Evolutionary conservation across 30 jellyfish, hydroid and myxozoan species (phyloP).

Genomic region (Sanderia malayensis): DNA sequence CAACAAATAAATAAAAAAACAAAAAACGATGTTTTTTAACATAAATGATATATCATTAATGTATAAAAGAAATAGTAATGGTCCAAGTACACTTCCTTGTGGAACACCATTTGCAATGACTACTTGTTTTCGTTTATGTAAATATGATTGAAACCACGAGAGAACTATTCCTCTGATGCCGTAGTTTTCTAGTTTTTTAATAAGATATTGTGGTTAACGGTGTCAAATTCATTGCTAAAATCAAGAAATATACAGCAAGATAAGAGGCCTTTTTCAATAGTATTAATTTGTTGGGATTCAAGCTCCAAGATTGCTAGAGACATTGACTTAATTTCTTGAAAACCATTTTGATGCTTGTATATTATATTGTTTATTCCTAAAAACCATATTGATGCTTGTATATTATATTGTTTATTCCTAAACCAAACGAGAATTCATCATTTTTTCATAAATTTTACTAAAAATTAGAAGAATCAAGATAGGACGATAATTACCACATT

Average conservation of each 20-base stretch:
- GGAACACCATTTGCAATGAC: too few species aligned
- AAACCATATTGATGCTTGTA: constrained; percentile 32
- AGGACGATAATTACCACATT: constrained; percentile 14
- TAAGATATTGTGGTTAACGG: constrained; percentile 4
- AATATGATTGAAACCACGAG: constrained; percentile 4
- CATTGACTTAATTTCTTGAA: background rate
- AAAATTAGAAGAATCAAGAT: background rate
- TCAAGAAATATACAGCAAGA: background rate
- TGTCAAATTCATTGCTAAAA: background rate
- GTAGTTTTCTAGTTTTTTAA: constrained; percentile 19
- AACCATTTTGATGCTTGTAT: constrained; percentile 27
- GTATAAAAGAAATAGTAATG: too few species aligned
- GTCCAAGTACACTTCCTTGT: too few species aligned
- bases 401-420: too few species aligned
- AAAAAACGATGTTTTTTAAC: too few species aligned
- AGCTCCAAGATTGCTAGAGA: background rate
- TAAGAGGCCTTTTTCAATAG: constrained; percentile 24
- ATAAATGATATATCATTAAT: too few species aligned
- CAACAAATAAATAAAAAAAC: too few species aligned
- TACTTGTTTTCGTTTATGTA: background rate
- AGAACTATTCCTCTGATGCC: constrained; percentile 16
- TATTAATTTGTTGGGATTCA: constrained; percentile 10
- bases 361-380: too few species aligned
- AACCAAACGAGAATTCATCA: constrained; percentile 26
- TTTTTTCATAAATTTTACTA: background rate